Percentiles rank a stretch among this genome's conserved stretches.
Evolutionary conservation across 2,797 vertebrate species (phyloP).

Genomic region (Sebastes umbrosus): DNA sequence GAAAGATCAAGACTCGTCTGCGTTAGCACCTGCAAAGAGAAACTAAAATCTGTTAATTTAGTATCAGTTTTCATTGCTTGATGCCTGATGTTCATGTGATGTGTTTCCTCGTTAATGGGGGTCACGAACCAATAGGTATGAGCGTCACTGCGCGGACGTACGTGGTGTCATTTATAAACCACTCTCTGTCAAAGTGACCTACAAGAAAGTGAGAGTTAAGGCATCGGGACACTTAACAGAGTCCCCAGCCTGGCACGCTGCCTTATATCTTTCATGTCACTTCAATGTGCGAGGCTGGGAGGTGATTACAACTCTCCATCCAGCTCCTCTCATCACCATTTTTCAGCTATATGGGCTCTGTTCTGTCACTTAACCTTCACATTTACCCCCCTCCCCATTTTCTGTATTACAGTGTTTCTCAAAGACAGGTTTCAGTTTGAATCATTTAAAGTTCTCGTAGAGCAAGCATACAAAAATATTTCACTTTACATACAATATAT

Average conservation of each 20-base stretch:
- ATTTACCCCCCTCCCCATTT: not conserved
- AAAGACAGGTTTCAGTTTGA: not conserved
- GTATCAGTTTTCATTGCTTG: not conserved
- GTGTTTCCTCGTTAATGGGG: not conserved
- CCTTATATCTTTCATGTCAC: slow-evolving; percentile 59
- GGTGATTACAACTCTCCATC: slow-evolving; percentile 51
- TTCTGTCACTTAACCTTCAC: slow-evolving; percentile 68
- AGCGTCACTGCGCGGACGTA: not conserved
- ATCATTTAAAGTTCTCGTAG: not conserved
- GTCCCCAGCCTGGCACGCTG: slow-evolving; percentile 26
- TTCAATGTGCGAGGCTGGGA: slow-evolving; percentile 30
- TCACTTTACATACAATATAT: not conserved
- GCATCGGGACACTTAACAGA: slow-evolving; percentile 25
- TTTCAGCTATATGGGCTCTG: slow-evolving; percentile 52
- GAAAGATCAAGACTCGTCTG: not conserved
- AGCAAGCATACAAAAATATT: not conserved
- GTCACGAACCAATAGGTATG: not conserved
- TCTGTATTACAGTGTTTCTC: slow-evolving; percentile 8
- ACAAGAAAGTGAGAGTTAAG: slow-evolving; percentile 47
- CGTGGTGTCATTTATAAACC: slow-evolving; percentile 23
- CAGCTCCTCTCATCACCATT: slow-evolving; percentile 63
- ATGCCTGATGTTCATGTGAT: not conserved
- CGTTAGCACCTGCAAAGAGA: not conserved
- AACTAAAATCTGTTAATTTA: not conserved
- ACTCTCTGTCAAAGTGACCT: slow-evolving; percentile 64